These are phyloP conservation scores for Acleris literana DNA, from an alignment of 2,888 invertebrate genomes.

Conservation along the genomic window DNA sequence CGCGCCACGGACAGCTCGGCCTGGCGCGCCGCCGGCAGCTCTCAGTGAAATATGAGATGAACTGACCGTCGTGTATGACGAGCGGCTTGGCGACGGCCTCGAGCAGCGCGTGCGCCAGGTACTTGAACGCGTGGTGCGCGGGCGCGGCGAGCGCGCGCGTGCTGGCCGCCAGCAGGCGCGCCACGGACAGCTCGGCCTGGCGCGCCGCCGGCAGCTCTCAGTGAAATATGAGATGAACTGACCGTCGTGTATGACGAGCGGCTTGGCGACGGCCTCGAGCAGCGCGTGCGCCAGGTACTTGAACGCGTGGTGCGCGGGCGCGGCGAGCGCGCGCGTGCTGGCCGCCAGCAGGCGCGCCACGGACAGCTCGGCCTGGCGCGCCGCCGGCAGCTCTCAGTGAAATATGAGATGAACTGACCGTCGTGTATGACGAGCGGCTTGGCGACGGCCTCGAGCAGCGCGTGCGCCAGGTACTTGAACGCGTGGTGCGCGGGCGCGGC, in stretches of 20 bases:
- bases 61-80: slow-evolving; percentile 57
- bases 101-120: slow-evolving; percentile 53
- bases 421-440: slow-evolving; percentile 54
- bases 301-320: slow-evolving; percentile 43
- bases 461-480: slow-evolving; percentile 52
- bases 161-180: not conserved
- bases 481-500: slow-evolving; percentile 43
- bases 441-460: slow-evolving; percentile 46
- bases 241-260: slow-evolving; percentile 59
- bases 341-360: slow-evolving; percentile 1
- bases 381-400: slow-evolving; percentile 22
- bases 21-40: slow-evolving; percentile 19
- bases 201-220: slow-evolving; percentile 22
- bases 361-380: slow-evolving; percentile 5
- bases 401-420: slow-evolving; percentile 45
- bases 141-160: slow-evolving; percentile 38
- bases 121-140: slow-evolving; percentile 46
- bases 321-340: slow-evolving; percentile 35
- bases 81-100: slow-evolving; percentile 47
- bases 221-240: slow-evolving; percentile 20
- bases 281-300: slow-evolving; percentile 52
- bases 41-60: not conserved
- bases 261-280: slow-evolving; percentile 47
- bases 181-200: not conserved
- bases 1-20: not conserved